Conservation (phyloP, 2,888 invertebrate species). For the Cephus sareptanus region DNA sequence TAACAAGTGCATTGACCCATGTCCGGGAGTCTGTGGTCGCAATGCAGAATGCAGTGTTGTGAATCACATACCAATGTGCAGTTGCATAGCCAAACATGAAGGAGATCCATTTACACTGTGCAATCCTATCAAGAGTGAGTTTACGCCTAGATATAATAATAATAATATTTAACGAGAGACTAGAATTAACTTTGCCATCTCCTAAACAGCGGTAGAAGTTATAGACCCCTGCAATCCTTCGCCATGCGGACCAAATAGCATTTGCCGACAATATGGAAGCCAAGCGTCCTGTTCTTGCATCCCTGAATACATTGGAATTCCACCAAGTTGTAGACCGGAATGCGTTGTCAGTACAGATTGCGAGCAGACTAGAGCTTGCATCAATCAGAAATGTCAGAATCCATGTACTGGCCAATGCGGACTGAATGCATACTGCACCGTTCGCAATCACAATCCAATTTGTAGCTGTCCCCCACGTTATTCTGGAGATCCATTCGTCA, state of each 20-base stretch:
- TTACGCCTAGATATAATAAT: not conserved
- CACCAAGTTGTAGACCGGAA: constrained; percentile 69
- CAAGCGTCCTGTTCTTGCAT: constrained; percentile 69
- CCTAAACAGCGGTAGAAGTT: not conserved
- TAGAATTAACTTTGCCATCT: constrained; percentile 20
- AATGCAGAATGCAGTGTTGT: constrained; percentile 82
- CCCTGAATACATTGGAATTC: constrained; percentile 67
- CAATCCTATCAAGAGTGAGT: constrained; percentile 57
- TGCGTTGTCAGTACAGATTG: constrained; percentile 70
- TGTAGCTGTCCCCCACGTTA: constrained; percentile 69
- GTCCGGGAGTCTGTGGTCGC: constrained; percentile 81
- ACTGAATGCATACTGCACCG: constrained; percentile 68
- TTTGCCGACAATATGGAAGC: constrained; percentile 65
- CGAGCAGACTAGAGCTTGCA: constrained; percentile 69
- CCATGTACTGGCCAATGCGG: constrained; percentile 72
- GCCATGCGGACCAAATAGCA: constrained; percentile 68
- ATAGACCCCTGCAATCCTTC: constrained; percentile 64
- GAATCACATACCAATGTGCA: constrained; percentile 76
- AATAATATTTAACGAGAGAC: not conserved
- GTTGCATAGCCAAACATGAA: constrained; percentile 67
- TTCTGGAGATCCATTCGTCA: constrained; percentile 70
- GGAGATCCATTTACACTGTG: constrained; percentile 73
- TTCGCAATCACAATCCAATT: constrained; percentile 71
- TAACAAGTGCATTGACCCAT: constrained; percentile 85
- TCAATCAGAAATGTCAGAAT: constrained; percentile 69